Conservation (phyloP, 2,888 invertebrate species). For the Falcaria lacertinaria region DNA sequence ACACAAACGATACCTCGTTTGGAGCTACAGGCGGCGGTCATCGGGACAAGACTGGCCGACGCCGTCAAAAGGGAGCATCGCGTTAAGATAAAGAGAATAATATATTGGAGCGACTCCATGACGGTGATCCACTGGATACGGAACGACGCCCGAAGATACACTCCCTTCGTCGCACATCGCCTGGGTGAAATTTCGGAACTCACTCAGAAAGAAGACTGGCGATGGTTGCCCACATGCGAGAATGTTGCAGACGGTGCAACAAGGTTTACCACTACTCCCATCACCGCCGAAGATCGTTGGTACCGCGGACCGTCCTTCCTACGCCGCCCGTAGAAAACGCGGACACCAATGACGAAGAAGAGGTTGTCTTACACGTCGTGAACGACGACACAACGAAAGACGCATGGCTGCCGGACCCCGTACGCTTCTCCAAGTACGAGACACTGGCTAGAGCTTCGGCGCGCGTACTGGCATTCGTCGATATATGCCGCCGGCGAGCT, state of each 20-base stretch:
- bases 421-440: background rate
- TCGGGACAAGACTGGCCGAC: too few species aligned
- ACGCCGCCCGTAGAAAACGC: background rate
- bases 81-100: too few species aligned
- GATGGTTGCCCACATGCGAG: background rate
- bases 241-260: slow-evolving; percentile 2
- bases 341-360: background rate
- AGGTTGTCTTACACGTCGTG: background rate
- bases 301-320: background rate
- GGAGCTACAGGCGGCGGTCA: too few species aligned
- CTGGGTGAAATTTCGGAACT: slow-evolving; percentile 10
- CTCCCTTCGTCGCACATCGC: slow-evolving; percentile 12
- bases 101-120: slow-evolving; percentile 12
- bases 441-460: background rate
- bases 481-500: background rate
- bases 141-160: slow-evolving; percentile 4
- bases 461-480: slow-evolving; percentile 1
- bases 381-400: background rate
- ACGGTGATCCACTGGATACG: slow-evolving; percentile 11
- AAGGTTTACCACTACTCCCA: background rate
- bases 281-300: background rate
- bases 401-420: background rate
- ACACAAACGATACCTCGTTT: too few species aligned
- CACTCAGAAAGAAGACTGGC: background rate
- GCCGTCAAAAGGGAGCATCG: too few species aligned